These are phyloP conservation scores for Daptonema setosum DNA, from an alignment of 2,888 invertebrate genomes.

Conservation along the genomic window DNA sequence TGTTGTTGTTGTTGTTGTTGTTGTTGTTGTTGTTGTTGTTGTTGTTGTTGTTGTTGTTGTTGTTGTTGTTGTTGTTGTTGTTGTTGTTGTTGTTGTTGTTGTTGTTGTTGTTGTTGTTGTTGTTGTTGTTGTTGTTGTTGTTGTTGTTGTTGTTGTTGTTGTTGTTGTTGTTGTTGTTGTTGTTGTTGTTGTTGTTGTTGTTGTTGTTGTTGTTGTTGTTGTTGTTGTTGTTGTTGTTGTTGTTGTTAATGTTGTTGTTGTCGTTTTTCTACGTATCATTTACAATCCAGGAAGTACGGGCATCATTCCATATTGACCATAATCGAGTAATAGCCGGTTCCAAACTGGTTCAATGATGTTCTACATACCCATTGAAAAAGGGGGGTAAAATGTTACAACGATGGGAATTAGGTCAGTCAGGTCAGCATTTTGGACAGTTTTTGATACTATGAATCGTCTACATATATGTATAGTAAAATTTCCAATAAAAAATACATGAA, in stretches of 20 bases:
- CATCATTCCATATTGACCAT: too few species aligned
- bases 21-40: not conserved
- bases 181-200: not conserved
- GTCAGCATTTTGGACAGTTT: too few species aligned
- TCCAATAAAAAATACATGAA: too few species aligned
- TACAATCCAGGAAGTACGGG: too few species aligned
- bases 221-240: not conserved
- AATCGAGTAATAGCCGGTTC: too few species aligned
- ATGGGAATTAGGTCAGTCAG: too few species aligned
- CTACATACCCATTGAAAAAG: too few species aligned
- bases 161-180: not conserved
- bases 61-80: not conserved
- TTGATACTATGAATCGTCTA: too few species aligned
- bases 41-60: not conserved
- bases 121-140: not conserved
- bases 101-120: not conserved
- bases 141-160: not conserved
- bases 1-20: not conserved
- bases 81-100: not conserved
- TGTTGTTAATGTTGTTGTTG: not conserved
- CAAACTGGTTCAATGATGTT: too few species aligned
- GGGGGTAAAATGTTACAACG: too few species aligned
- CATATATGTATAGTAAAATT: too few species aligned
- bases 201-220: not conserved
- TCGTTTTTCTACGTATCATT: not conserved